Evolutionary conservation across 1,140 invertebrate species (phyloP).

Genomic region (Heterodera schachtii): DNA sequence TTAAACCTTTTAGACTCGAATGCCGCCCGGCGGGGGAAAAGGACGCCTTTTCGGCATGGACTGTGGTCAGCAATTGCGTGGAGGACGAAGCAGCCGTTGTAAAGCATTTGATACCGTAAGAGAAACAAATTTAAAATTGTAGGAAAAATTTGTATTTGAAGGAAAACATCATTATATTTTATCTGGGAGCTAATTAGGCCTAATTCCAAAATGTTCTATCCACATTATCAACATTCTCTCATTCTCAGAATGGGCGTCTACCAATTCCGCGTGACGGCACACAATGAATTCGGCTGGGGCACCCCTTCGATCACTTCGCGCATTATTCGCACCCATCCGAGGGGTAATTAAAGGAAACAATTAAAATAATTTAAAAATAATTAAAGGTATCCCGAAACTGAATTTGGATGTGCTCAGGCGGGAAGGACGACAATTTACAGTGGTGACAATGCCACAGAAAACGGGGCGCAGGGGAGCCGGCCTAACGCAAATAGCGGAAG

Average conservation of each 20-base stretch:
- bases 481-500: conserved; percentile 58
- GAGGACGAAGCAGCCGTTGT: conserved; percentile 90
- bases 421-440: conserved; percentile 47
- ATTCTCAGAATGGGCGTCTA: conserved; percentile 37
- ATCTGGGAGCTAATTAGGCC: neutral
- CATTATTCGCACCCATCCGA: conserved; percentile 63
- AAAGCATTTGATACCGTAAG: conserved; percentile 74
- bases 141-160: neutral
- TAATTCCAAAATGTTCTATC: neutral
- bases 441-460: conserved; percentile 59
- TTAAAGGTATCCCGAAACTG: conserved; percentile 53
- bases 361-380: conserved; percentile 29
- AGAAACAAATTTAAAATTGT: conserved; percentile 4
- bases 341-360: conserved; percentile 31
- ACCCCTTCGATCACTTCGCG: conserved; percentile 68
- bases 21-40: conserved; percentile 69
- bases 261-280: conserved; percentile 83
- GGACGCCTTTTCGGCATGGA: conserved; percentile 72
- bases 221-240: neutral
- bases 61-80: conserved; percentile 81
- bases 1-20: conserved; percentile 70
- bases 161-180: too few relatives aligned
- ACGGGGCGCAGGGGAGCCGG: conserved; percentile 30
- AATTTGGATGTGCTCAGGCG: conserved; percentile 53
- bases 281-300: conserved; percentile 80